A percentile compares a stretch with the other conserved stretches of the same genome.
These are phyloP conservation scores for Tenualosa thibaudeaui DNA, from an alignment of 2,797 vertebrate genomes.

Conservation along the genomic window DNA sequence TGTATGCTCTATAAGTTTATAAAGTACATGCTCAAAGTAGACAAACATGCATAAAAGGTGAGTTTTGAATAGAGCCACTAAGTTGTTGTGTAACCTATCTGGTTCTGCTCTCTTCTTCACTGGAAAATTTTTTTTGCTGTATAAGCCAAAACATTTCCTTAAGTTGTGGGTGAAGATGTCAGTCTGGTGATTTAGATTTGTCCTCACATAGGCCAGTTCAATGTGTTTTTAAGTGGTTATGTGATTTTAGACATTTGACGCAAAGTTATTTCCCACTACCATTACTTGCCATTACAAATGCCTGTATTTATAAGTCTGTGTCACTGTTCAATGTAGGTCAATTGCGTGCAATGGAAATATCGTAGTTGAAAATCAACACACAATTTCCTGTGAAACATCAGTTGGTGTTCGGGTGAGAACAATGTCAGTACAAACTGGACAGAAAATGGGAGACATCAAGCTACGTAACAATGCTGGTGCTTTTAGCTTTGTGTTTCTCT, in stretches of 20 bases:
- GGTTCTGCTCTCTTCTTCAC: not conserved
- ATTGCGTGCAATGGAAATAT: not conserved
- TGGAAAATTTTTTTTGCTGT: not conserved
- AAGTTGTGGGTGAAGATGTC: not conserved
- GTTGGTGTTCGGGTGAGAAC: not conserved
- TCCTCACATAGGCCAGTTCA: no score
- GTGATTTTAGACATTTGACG: no score
- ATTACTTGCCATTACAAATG: no score
- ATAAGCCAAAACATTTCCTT: not conserved
- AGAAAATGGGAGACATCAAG: not conserved
- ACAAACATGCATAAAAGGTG: no score
- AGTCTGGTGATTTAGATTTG: not conserved
- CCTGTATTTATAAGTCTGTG: not conserved
- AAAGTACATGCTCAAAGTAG: no score
- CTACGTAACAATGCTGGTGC: no score
- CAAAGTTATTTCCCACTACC: no score
- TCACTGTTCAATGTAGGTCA: not conserved
- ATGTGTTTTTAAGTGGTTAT: no score
- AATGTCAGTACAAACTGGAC: not conserved
- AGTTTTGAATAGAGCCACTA: not conserved
- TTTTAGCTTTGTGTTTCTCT: not conserved
- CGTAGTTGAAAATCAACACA: not conserved
- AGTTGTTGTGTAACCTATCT: no score
- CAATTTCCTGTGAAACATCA: not conserved
- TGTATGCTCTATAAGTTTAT: no score